phyloP scores from a whole-genome alignment of 1,140 invertebrate genomes.

The Drosophila mauritiana region DNA sequence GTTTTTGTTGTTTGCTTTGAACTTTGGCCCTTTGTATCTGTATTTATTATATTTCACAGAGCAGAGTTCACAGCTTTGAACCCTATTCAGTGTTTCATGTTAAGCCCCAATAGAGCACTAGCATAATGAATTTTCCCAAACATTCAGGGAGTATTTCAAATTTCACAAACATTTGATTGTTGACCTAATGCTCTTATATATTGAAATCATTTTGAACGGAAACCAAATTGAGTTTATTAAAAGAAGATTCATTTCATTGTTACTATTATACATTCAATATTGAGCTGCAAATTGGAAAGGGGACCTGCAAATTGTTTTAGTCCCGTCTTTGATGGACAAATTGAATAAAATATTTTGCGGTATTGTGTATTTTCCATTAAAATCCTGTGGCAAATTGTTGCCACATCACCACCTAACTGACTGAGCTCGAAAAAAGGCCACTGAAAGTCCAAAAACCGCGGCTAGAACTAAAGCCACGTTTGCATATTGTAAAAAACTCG shows the following conservation, averaged over 20 bases:
- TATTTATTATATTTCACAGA: background rate
- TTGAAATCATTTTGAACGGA: background rate
- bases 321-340: conserved; percentile 35
- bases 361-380: conserved; percentile 77
- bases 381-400: conserved; percentile 68
- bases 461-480: conserved; percentile 46
- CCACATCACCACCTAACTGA: conserved; percentile 16
- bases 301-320: conserved; percentile 14
- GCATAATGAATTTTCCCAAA: background rate
- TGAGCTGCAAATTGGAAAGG: background rate
- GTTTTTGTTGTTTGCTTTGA: background rate
- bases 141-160: background rate
- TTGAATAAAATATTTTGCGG: conserved; percentile 71
- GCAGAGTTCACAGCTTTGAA: conserved; percentile 1
- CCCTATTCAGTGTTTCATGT: background rate
- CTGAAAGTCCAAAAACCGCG: conserved; percentile 46
- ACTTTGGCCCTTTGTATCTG: background rate
- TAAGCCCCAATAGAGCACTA: background rate
- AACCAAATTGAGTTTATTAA: conserved; percentile 6
- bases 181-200: background rate
- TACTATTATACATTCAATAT: background rate
- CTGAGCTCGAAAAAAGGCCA: conserved; percentile 20
- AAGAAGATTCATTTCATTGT: conserved; percentile 3
- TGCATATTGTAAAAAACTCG: conserved; percentile 64
- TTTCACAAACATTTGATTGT: background rate